Percentiles rank a stretch among this genome's conserved stretches.
phyloP scores from a whole-genome alignment of 2,797 vertebrate genomes.

The Sebastiscus albofasciatus region DNA sequence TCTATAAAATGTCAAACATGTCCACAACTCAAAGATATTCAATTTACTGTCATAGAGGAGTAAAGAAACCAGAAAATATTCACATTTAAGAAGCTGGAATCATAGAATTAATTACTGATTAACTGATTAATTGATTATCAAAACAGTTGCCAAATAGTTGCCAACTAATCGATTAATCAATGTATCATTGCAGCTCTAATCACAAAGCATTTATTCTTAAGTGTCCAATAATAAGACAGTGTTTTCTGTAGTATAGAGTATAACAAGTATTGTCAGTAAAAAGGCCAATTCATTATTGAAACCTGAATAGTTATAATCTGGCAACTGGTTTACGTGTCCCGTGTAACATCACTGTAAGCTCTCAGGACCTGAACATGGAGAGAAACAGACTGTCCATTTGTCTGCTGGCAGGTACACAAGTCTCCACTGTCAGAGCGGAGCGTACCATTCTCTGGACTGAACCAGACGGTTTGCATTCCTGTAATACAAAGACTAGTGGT shows the following conservation, averaged over 20 bases:
- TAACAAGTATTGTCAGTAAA: background rate
- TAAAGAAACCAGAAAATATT: too few species aligned
- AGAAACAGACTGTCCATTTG: conserved; percentile 48
- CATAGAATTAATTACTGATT: too few species aligned
- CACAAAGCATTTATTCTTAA: too few species aligned
- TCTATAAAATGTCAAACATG: too few species aligned
- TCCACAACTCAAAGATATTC: too few species aligned
- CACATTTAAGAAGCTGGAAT: too few species aligned
- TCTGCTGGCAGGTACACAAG: conserved; percentile 37
- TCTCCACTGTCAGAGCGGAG: conserved; percentile 34
- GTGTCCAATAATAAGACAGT: background rate
- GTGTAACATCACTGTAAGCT: conserved; percentile 25
- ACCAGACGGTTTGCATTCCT: background rate
- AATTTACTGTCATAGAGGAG: too few species aligned
- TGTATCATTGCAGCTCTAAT: too few species aligned
- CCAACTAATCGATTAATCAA: too few species aligned
- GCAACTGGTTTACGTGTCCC: conserved; percentile 32
- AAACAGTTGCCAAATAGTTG: too few species aligned
- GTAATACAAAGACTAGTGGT: background rate
- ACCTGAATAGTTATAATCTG: conserved; percentile 18
- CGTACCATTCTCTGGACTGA: conserved; percentile 26
- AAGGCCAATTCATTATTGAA: background rate
- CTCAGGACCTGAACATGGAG: conserved; percentile 25
- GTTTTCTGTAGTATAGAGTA: background rate
- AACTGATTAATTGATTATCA: rapidly evolving